Evolutionary conservation across 2,888 invertebrate species (phyloP), one percentile per base, ranked within the genome.

Genomic region (Sympetrum striolatum): DNA sequence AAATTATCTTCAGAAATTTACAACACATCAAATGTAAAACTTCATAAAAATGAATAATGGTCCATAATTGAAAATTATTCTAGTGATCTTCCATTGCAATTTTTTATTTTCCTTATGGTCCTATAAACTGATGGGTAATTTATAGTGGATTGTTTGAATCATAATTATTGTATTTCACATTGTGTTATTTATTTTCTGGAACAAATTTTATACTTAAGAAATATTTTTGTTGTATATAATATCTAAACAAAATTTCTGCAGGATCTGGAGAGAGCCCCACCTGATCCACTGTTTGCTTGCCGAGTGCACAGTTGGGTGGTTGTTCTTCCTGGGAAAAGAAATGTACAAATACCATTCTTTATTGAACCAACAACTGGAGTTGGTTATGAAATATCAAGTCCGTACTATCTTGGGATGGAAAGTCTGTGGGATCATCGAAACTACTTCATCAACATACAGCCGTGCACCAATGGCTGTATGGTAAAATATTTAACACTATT

Each of bases 301-400:
- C 95, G 97, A 73, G 94, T 97, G 0, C 98, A 98, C 93, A 96
- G 97, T 0, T 98, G 98, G 98, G 96, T 98, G 4, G 94, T 97
- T 4, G 94, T 98, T 6, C 93, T 96, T 81, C 95, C 96, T 1
- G 95, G 95, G 92, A 93, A 93, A 91, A 94, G 95, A 92, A 96
- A 96, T 58, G 94, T 97, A 0, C 94, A 94, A 5, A 95, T 95
- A 91, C 96, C 96, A 0, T 95, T 97, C 93, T 98, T 98, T 93
- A 96, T 98, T 73, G 98, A 98, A 92, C 96, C 98, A 1, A 96
- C 97, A 25, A 97, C 98, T 0, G 98, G 98, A 0, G 94, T 95
- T 25, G 93, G 94, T 0, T 95, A 96, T 91, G 94, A 96, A 0
- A 93, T 96, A 0, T 93, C 94, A 79, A 94, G 95, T 37, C 93